Conservation (phyloP, 2,888 invertebrate genomes). For the Drosophila stalkeri region DNA sequence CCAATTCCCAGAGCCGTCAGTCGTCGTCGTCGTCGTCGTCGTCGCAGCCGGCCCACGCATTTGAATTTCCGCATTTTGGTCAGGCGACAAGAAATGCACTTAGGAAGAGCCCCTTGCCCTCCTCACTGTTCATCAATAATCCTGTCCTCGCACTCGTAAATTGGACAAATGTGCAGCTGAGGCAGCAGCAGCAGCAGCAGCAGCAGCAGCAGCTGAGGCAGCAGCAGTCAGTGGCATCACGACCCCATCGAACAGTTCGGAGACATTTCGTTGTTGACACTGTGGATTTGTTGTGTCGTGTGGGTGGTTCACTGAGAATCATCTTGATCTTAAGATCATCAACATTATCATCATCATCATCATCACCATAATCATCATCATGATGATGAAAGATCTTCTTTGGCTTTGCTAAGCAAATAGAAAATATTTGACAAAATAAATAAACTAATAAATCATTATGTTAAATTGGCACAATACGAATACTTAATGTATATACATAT, state of each 20-base stretch:
- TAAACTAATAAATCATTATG: conserved; percentile 77
- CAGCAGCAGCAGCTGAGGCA: conserved; percentile 17
- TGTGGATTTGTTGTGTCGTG: conserved; percentile 48
- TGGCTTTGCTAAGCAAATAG: conserved; percentile 45
- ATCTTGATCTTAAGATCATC: conserved; percentile 31
- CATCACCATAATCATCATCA: not conserved
- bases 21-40: too few species aligned
- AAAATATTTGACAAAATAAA: conserved; percentile 74
- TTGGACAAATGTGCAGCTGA: conserved; percentile 43
- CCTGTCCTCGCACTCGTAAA: conserved; percentile 65
- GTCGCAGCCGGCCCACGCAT: conserved; percentile 57
- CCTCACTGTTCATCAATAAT: conserved; percentile 57
- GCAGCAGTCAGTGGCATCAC: conserved; percentile 48
- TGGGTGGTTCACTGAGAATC: conserved; percentile 43
- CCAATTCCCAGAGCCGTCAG: conserved; percentile 19
- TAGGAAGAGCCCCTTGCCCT: conserved; percentile 32
- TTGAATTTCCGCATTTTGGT: conserved; percentile 72
- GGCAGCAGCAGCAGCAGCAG: conserved; percentile 22
- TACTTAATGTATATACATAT: conserved; percentile 34
- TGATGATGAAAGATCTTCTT: conserved; percentile 70
- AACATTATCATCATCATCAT: not conserved
- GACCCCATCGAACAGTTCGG: conserved; percentile 57
- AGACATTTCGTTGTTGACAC: conserved; percentile 54
- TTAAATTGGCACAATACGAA: conserved; percentile 72
- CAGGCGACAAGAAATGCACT: conserved; percentile 51